Evolutionary conservation across 2,797 vertebrate genomes (phyloP).

Genomic region (Dermochelys coriacea): DNA sequence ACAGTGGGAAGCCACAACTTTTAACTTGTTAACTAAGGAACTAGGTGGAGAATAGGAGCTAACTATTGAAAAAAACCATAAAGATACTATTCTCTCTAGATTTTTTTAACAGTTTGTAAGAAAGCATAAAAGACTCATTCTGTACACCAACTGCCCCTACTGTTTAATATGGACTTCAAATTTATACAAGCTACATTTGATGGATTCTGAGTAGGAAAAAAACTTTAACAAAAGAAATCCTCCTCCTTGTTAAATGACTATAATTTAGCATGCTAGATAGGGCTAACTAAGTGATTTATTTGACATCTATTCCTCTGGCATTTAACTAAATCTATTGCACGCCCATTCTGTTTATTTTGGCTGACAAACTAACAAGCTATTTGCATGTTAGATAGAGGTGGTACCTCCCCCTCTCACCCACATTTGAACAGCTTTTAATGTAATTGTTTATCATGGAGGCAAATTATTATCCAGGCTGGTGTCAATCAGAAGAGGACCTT

Average conservation of each 20-base stretch:
- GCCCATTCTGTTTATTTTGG: constrained; percentile 66
- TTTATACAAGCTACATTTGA: background rate
- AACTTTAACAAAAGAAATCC: background rate
- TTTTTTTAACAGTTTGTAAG: background rate
- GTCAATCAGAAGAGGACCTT: constrained; percentile 23
- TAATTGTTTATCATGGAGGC: constrained; percentile 55
- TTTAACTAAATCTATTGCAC: constrained; percentile 58
- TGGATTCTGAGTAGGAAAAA: background rate
- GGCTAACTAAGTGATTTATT: constrained; percentile 58
- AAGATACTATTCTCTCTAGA: background rate
- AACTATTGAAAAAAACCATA: background rate
- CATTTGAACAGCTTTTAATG: constrained; percentile 56
- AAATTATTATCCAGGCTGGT: constrained; percentile 49
- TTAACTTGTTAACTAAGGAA: background rate
- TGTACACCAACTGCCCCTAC: background rate
- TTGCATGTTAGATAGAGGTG: constrained; percentile 62
- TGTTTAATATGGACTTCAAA: background rate
- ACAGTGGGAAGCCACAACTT: background rate
- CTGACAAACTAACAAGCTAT: constrained; percentile 64
- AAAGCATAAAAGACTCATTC: background rate
- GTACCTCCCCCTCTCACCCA: background rate
- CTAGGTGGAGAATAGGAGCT: background rate
- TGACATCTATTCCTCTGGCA: constrained; percentile 52
- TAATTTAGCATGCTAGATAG: constrained; percentile 33
- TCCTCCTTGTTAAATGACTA: constrained; percentile 37